phyloP scores from a whole-genome alignment of 2,113 vertebrate species.

The Malaclemys terrapin region DNA sequence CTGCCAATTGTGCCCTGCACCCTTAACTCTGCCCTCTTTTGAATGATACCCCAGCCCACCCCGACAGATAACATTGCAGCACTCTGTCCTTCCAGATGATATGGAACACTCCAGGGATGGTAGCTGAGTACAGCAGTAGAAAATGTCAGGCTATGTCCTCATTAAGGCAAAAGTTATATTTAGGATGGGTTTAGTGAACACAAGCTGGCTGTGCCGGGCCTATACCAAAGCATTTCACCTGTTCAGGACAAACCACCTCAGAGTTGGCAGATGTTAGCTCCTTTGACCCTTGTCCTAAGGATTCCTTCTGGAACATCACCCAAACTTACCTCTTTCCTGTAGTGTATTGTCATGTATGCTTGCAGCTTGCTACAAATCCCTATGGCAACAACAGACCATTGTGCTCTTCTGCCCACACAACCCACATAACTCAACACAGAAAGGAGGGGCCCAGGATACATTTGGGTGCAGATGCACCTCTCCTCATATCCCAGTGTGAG shows the following conservation, averaged over 20 bases:
- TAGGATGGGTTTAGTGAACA: background rate
- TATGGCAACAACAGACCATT: background rate
- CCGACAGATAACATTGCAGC: too few species aligned
- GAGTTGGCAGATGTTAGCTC: background rate
- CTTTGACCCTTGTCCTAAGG: background rate
- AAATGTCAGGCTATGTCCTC: background rate
- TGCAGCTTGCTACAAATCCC: background rate
- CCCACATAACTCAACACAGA: background rate
- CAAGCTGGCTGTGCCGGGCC: background rate
- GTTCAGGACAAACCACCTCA: background rate
- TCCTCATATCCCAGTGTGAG: background rate
- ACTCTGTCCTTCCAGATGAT: background rate
- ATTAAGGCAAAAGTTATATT: background rate
- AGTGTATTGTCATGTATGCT: background rate
- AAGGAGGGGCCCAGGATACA: background rate
- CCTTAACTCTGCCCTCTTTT: background rate
- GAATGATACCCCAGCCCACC: background rate
- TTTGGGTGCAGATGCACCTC: background rate
- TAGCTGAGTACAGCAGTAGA: background rate
- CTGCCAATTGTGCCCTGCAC: background rate
- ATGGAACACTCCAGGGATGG: background rate
- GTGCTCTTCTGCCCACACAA: background rate
- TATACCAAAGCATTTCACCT: background rate
- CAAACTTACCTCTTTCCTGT: background rate
- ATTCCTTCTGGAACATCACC: background rate